Evolutionary conservation across 2,797 vertebrate species (phyloP), one percentile per base, ranked within the genome.

Genomic region (Amazona finschi): DNA sequence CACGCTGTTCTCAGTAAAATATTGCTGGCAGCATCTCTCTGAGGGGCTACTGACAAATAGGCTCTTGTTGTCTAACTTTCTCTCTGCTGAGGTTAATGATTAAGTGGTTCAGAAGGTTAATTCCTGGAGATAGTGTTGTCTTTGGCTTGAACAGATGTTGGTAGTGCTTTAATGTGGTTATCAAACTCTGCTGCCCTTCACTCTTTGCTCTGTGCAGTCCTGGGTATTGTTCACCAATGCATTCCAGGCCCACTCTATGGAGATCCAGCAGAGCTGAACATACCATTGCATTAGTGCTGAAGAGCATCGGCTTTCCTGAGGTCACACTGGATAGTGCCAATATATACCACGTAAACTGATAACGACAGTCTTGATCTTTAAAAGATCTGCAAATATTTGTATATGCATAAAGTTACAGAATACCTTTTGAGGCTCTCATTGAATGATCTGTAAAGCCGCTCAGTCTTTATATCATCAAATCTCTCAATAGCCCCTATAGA

Each of bases 81-180:
- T 97, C 98, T 97, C 97, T 97, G 98, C 98, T 89, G 97, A 98
- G 98, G 98, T 99, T 99, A 99, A 99, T 99, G 99, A 99, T 99
- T 98, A 98, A 97, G 98, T 98, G 98, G 99, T 98, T 98, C 97
- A 98, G 98, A 97, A 98, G 98, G 98, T 99, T 99, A 99, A 99
- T 98, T 98, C 98, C 98, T 98, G 97, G 97, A 98, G 98, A 98
- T 99, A 98, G 98, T 97, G 97, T 98, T 99, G 99, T 99, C 98
- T 99, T 98, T 98, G 96, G 98, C 98, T 97, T 97, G 97, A 99
- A 99, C 99, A 99, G 99, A 99, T 99, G 99, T 99, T 99, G 98
- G 98, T 98, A 97, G 98, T 97, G 98, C 98, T 99, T 99, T 99
- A 99, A 99, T 99, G 99, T 98, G 98, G 98, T 99, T 99, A 99